Evolutionary conservation across 2,888 invertebrate species (phyloP).

Genomic region (Cistogaster globosa): DNA sequence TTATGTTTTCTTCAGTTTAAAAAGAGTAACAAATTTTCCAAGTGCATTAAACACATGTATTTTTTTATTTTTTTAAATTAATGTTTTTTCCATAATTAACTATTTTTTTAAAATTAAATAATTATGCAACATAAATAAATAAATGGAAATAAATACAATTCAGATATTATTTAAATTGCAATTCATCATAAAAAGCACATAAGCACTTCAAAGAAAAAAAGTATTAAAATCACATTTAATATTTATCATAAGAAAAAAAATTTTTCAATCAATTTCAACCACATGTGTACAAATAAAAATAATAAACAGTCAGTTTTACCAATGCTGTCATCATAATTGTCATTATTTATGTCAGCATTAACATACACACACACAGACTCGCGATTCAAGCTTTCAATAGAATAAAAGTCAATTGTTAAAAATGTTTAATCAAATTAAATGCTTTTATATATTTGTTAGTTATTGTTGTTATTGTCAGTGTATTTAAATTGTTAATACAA

Average conservation of each 20-base stretch:
- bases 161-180: slow-evolving; percentile 31
- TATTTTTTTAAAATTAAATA: slow-evolving; percentile 30
- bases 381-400: too few relatives aligned
- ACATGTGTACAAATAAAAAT: slow-evolving; percentile 13
- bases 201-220: slow-evolving; percentile 37
- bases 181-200: slow-evolving; percentile 22
- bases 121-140: background rate
- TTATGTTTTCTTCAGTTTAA: too few relatives aligned
- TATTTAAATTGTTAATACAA: slow-evolving; percentile 49
- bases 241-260: slow-evolving; percentile 33
- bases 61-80: background rate
- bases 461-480: slow-evolving; percentile 36
- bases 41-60: too few relatives aligned
- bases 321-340: slow-evolving; percentile 31
- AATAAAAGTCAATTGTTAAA: slow-evolving; percentile 59
- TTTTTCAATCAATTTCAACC: slow-evolving; percentile 54
- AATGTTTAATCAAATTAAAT: slow-evolving; percentile 67
- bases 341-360: slow-evolving; percentile 29
- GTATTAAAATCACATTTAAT: background rate
- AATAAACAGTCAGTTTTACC: slow-evolving; percentile 17
- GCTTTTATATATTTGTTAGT: slow-evolving; percentile 13
- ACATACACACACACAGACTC: background rate
- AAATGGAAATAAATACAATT: slow-evolving; percentile 28
- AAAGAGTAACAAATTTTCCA: too few relatives aligned
- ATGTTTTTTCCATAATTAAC: slow-evolving; percentile 22